Evolutionary conservation across 1,140 invertebrate species (phyloP).

Genomic region (Zaprionus tsacasi): DNA sequence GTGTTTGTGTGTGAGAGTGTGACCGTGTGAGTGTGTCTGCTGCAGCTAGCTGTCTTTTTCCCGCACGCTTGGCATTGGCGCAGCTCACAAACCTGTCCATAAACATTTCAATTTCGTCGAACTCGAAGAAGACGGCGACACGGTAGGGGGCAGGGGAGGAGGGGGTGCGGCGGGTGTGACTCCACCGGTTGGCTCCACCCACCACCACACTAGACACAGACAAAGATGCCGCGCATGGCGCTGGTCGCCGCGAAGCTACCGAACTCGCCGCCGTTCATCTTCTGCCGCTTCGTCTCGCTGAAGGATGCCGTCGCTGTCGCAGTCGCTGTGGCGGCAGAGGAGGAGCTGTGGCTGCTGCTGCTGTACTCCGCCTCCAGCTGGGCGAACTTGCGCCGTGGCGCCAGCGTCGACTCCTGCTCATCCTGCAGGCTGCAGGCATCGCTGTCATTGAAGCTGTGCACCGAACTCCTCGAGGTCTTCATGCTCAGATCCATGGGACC

Average conservation of each 20-base stretch:
- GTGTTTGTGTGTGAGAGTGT: background rate
- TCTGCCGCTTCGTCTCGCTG: conserved; percentile 63
- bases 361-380: conserved; percentile 69
- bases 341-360: conserved; percentile 38
- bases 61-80: conserved; percentile 30
- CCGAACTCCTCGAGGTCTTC: conserved; percentile 85
- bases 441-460: conserved; percentile 76
- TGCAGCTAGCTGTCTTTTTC: conserved; percentile 64
- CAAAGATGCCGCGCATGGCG: conserved; percentile 77
- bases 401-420: conserved; percentile 45
- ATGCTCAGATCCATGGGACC: conserved; percentile 92
- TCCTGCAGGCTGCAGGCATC: conserved; percentile 66
- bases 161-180: conserved; percentile 6
- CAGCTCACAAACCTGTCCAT: conserved; percentile 50
- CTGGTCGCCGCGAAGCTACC: conserved; percentile 66
- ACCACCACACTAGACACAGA: conserved; percentile 64
- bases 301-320: conserved; percentile 27
- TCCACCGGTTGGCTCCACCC: conserved; percentile 55
- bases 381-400: conserved; percentile 69
- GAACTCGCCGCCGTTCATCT: conserved; percentile 55
- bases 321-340: conserved; percentile 18
- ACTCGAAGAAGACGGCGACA: conserved; percentile 39
- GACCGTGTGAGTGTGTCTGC: conserved; percentile 22
- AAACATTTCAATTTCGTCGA: conserved; percentile 51
- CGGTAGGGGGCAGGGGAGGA: background rate